Evolutionary conservation across 2,888 invertebrate genomes (phyloP), one percentile per base, ranked within the genome.

Genomic region (Stegophylla sp.): DNA sequence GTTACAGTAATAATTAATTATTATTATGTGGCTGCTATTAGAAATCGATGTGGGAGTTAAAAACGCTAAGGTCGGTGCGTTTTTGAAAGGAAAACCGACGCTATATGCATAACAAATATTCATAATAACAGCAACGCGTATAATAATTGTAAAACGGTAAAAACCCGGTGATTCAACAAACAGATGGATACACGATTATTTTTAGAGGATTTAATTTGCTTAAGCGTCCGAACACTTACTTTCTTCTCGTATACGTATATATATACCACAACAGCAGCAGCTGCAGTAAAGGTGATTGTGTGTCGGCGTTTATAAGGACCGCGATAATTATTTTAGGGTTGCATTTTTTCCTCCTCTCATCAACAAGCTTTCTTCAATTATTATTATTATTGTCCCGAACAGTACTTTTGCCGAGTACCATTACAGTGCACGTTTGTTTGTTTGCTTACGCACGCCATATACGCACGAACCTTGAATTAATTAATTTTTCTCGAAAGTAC

Each of bases 161-260:
- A 59, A 59, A 43, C 41, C 72, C 72, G n/a, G 43, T 72, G 56
- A 72, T 72, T 72, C 72, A 72, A 56, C 59, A 72, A 59, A 72
- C 59, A 43, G 10, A 56, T 41, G 56, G 17, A 72, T 43, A 72
- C 26, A 26, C 34, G 7, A 34, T 34, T 5, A 9, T 10, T n/a
- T 41, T 72, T 17, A n/a, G 26, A 41, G 13, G 26, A 72, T 72
- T 72, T 41, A 56, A 71, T 26, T 56, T 43, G 26, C 12, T 71
- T 26, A 43, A 72, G 43, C 17, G n/a, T 43, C 59, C 10, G 56
- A 56, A 72, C 72, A 43, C 59, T 72, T 72, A 43, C 59, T 72
- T 72, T 59, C 72, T 59, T 72, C 23, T 59, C 10, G 53, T 15
- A 3, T 17, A 59, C n/a, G 34, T 56, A 5, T 13, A n/a, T n/a